Percentiles rank a stretch among this genome's conserved stretches.
These are phyloP conservation scores for Caenorhabditis doughertyi DNA, from an alignment of 2,888 invertebrate species.

Conservation along the genomic window DNA sequence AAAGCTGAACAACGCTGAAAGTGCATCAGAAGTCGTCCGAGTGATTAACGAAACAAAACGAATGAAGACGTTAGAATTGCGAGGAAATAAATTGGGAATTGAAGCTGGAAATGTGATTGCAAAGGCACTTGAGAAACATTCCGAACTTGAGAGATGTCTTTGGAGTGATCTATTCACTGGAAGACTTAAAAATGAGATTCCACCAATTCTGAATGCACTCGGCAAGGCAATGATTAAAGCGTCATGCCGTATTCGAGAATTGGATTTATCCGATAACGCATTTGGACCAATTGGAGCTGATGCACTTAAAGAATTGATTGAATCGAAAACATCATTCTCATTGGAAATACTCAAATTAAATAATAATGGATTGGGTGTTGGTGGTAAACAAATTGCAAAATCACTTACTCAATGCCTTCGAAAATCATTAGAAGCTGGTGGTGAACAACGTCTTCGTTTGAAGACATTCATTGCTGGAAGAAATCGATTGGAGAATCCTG, in stretches of 20 bases:
- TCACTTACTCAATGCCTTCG: not conserved
- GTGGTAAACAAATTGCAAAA: constrained; percentile 28
- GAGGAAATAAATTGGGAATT: constrained; percentile 79
- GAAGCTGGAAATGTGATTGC: constrained; percentile 73
- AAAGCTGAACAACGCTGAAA: too few species aligned
- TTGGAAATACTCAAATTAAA: constrained; percentile 86
- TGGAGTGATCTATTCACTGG: constrained; percentile 99
- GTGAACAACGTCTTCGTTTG: constrained; percentile 88
- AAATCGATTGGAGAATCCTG: constrained; percentile 95
- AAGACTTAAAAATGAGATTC: constrained; percentile 95
- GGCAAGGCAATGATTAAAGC: constrained; percentile 91
- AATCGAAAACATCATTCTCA: constrained; percentile 84
- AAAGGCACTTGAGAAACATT: constrained; percentile 61
- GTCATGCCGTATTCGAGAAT: constrained; percentile 89
- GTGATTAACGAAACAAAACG: too few species aligned
- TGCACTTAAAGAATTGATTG: constrained; percentile 97
- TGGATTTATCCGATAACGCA: constrained; percentile 97
- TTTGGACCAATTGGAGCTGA: too few species aligned
- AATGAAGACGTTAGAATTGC: too few species aligned
- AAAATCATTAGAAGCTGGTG: constrained; percentile 53
- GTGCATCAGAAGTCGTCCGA: too few species aligned
- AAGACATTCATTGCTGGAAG: constrained; percentile 88
- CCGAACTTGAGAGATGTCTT: constrained; percentile 86
- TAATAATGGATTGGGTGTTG: constrained; percentile 92
- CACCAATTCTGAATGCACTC: constrained; percentile 90